Percentiles rank a stretch among this genome's conserved stretches.
These are phyloP conservation scores for Sebastes taczanowskii DNA, from an alignment of 2,797 vertebrate genomes.

Conservation along the genomic window DNA sequence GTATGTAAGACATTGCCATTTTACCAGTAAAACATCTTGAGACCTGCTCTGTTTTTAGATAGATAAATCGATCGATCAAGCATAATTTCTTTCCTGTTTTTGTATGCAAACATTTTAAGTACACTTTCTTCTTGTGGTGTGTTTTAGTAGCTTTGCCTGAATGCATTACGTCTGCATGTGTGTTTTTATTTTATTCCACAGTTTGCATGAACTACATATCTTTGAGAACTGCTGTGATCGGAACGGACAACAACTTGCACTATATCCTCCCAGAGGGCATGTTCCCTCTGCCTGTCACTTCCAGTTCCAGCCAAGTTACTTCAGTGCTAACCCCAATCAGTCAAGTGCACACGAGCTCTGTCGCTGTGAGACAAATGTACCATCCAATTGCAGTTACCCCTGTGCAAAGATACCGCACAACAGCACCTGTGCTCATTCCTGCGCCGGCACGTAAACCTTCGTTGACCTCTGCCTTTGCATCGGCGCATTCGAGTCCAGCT, in stretches of 20 bases:
- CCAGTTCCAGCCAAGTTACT: constrained; percentile 51
- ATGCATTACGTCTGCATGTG: not conserved
- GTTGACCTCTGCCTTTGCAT: not conserved
- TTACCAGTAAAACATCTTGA: not conserved
- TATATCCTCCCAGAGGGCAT: constrained; percentile 80
- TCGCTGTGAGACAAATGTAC: constrained; percentile 3
- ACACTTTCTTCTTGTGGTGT: not conserved
- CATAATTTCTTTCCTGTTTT: not conserved
- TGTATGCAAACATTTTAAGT: not conserved
- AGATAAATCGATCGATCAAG: not conserved
- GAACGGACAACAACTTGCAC: constrained; percentile 77
- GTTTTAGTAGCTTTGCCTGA: not conserved
- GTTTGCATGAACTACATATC: constrained; percentile 75
- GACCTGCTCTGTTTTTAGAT: not conserved
- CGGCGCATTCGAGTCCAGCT: constrained; percentile 17
- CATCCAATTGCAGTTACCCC: not conserved
- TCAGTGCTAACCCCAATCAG: constrained; percentile 61
- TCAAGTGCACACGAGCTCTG: not conserved
- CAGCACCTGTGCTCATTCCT: constrained; percentile 52
- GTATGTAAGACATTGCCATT: not conserved
- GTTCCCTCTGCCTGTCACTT: constrained; percentile 69
- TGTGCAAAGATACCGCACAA: constrained; percentile 37
- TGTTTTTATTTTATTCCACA: constrained; percentile 25
- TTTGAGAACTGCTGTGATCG: constrained; percentile 71
- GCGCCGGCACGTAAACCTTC: constrained; percentile 34